Evolutionary conservation across 2,113 vertebrate species (phyloP).

Genomic region (Lophura nycthemera): DNA sequence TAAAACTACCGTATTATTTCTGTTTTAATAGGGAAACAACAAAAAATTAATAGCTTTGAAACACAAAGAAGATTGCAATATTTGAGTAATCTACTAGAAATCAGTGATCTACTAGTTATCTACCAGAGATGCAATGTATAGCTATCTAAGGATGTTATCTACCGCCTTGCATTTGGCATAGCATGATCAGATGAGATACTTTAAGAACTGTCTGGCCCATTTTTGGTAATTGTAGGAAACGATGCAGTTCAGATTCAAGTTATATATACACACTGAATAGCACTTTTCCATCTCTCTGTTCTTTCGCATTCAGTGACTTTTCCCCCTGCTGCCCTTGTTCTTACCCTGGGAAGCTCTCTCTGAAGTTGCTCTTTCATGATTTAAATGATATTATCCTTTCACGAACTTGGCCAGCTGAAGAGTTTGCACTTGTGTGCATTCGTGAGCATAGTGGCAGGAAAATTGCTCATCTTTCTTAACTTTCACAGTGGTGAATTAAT

Average conservation of each 20-base stretch:
- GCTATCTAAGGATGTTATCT: background rate
- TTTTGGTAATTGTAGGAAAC: background rate
- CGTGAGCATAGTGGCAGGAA: background rate
- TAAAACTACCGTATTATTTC: background rate
- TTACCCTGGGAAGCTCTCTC: background rate
- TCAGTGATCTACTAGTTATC: background rate
- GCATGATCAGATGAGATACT: background rate
- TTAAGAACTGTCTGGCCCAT: background rate
- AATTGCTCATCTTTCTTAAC: background rate
- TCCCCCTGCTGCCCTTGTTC: accelerated
- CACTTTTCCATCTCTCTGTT: background rate
- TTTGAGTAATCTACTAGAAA: background rate
- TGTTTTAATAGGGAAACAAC: background rate
- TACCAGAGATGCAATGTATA: background rate
- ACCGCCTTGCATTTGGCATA: background rate
- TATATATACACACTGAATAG: background rate
- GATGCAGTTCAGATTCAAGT: background rate
- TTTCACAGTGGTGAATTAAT: background rate
- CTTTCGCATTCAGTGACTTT: background rate
- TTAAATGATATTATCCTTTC: background rate
- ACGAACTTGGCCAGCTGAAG: background rate
- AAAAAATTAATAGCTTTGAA: background rate
- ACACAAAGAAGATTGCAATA: background rate
- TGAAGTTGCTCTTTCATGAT: background rate
- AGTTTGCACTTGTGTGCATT: background rate